A percentile compares a stretch with the other conserved stretches of the same genome.
Conservation (phyloP, 1,140 invertebrate species). For the Pseudobourletiella spinata region DNA sequence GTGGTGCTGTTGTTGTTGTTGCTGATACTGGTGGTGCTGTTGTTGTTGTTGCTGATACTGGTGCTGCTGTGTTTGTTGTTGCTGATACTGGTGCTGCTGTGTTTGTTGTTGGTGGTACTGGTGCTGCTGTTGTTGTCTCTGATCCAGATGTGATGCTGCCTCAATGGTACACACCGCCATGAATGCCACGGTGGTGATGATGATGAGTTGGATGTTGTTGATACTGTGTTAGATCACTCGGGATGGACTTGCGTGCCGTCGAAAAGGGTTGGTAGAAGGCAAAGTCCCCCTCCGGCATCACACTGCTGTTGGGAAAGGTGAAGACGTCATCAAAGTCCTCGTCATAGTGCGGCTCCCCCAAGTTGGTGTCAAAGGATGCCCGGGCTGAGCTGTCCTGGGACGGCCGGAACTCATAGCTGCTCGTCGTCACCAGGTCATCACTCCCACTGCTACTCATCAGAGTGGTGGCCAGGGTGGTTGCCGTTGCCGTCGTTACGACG, state of each 20-base stretch:
- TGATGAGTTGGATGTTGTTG: too few relatives aligned
- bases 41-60: conserved; percentile 37
- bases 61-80: conserved; percentile 39
- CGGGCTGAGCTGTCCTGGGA: background rate
- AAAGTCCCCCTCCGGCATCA: too few relatives aligned
- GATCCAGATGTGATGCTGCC: too few relatives aligned
- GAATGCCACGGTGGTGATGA: too few relatives aligned
- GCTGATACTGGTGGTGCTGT: background rate
- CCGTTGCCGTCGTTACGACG: conserved; percentile 14
- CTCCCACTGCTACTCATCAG: conserved; percentile 21
- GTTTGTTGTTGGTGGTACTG: background rate
- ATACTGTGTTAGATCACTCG: too few relatives aligned
- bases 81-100: background rate
- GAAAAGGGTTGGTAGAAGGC: too few relatives aligned
- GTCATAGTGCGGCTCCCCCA: background rate
- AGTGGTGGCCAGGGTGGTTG: conserved; percentile 25
- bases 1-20: too few relatives aligned
- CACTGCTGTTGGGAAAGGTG: too few relatives aligned
- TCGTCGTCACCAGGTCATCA: conserved; percentile 4
- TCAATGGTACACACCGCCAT: too few relatives aligned
- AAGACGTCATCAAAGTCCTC: conserved; percentile 9
- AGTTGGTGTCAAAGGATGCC: conserved; percentile 2
- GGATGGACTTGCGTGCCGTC: too few relatives aligned
- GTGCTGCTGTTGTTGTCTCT: background rate
- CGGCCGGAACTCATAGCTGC: background rate